phyloP scores from a whole-genome alignment of 2,797 vertebrate genomes.

The Macroramphosus scolopax region DNA sequence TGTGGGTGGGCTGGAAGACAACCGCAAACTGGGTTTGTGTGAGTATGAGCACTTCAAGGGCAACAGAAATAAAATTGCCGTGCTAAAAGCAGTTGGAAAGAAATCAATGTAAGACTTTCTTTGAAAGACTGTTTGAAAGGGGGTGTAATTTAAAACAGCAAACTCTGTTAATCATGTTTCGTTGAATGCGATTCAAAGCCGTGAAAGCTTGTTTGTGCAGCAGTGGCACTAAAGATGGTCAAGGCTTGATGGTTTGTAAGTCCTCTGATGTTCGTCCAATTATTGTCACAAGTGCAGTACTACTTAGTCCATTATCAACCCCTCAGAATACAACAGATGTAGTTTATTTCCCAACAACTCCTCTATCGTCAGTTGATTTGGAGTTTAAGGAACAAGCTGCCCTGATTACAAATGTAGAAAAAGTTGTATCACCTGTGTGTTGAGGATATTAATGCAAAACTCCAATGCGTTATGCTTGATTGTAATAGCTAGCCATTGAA shows the following conservation, averaged over 20 bases:
- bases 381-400: no score
- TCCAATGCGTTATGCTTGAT: background rate
- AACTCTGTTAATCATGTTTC: no score
- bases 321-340: no score
- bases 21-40: conserved; percentile 37
- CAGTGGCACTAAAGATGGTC: no score
- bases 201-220: no score
- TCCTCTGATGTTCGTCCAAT: background rate
- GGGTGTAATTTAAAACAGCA: no score
- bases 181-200: no score
- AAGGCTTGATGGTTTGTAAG: no score
- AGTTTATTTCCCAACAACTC: no score
- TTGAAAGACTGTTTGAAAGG: background rate
- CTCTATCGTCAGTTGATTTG: no score
- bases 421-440: background rate
- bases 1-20: conserved; percentile 35
- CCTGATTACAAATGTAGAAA: no score
- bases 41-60: conserved; percentile 36
- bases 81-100: conserved; percentile 23
- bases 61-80: conserved; percentile 35
- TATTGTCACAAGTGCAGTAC: background rate
- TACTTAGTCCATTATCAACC: background rate
- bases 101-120: conserved; percentile 10
- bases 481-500: background rate
- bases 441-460: background rate